phyloP scores from a whole-genome alignment of 2,888 invertebrate species.

The Andrena marginata region DNA sequence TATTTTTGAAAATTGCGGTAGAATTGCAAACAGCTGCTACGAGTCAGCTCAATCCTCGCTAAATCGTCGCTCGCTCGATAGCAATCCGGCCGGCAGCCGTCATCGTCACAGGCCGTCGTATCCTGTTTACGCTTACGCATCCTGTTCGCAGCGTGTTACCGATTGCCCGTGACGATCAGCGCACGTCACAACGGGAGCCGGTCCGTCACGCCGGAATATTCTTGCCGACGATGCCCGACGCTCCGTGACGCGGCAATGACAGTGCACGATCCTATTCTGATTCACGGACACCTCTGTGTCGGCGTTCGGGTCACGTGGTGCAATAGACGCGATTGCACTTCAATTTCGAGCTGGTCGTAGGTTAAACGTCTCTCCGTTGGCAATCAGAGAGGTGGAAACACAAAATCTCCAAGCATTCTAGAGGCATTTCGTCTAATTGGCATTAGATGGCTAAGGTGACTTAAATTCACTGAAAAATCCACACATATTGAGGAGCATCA shows the following conservation, averaged over 20 bases:
- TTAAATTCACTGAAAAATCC: no score
- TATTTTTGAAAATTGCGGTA: neutral
- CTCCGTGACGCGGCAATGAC: slow-evolving; percentile 52
- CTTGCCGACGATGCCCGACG: slow-evolving; percentile 51
- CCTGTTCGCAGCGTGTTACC: slow-evolving; percentile 25
- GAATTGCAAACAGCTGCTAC: neutral
- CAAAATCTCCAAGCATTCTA: neutral
- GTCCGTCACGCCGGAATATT: slow-evolving; percentile 52
- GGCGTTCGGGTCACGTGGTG: slow-evolving; percentile 12
- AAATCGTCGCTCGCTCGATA: slow-evolving; percentile 22
- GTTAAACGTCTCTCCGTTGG: slow-evolving; percentile 1
- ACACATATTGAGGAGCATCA: no score
- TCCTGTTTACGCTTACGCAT: slow-evolving; percentile 44
- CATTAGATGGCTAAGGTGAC: no score
- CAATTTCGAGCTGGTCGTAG: slow-evolving; percentile 16
- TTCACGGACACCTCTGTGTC: slow-evolving; percentile 16
- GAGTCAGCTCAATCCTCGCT: slow-evolving; percentile 20
- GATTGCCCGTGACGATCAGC: slow-evolving; percentile 45
- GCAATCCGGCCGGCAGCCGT: slow-evolving; percentile 1
- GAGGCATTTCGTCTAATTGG: no score
- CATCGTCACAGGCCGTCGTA: slow-evolving; percentile 26
- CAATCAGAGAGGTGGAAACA: neutral
- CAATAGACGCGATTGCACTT: slow-evolving; percentile 17
- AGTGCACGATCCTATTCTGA: slow-evolving; percentile 19
- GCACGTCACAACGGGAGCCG: slow-evolving; percentile 30